Conservation (phyloP, 2,888 invertebrate species). For the Bhutanitis thaidina region DNA sequence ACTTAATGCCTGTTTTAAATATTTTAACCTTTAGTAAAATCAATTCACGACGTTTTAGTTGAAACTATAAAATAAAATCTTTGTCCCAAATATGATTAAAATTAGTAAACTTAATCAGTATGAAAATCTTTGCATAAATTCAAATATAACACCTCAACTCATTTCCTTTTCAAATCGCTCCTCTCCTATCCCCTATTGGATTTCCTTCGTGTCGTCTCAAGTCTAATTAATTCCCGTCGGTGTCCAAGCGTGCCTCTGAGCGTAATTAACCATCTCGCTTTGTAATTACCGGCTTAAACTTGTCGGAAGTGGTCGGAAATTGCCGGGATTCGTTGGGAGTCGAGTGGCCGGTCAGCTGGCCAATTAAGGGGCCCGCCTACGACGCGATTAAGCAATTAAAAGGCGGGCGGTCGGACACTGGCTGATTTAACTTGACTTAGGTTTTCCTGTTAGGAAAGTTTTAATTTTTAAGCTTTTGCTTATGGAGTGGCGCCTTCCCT, state of each 20-base stretch:
- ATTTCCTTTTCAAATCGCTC: conserved; percentile 29
- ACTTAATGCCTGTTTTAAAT: no score
- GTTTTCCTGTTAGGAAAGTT: conserved; percentile 57
- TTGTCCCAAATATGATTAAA: no score
- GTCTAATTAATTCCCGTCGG: conserved; percentile 67
- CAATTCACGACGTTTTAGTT: no score
- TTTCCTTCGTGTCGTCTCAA: conserved; percentile 33
- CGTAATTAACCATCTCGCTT: conserved; percentile 77
- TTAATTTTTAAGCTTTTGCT: conserved; percentile 41
- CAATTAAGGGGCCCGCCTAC: conserved; percentile 69
- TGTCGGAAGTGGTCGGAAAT: conserved; percentile 52
- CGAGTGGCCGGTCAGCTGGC: conserved; percentile 64
- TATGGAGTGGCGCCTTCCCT: conserved; percentile 24
- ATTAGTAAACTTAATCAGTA: not conserved
- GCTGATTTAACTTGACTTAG: conserved; percentile 54
- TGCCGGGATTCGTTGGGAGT: conserved; percentile 54
- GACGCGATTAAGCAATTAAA: conserved; percentile 77
- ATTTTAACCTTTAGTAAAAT: no score
- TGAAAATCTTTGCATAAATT: not conserved
- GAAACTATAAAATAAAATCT: no score
- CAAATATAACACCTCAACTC: conserved; percentile 30
- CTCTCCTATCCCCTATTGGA: conserved; percentile 35
- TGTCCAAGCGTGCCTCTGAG: conserved; percentile 53
- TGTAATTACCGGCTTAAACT: conserved; percentile 69
- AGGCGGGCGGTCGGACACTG: conserved; percentile 69